Base-by-base conservation (phyloP, 2,113 vertebrate genomes). In the Coregonus clupeaformis region DNA sequence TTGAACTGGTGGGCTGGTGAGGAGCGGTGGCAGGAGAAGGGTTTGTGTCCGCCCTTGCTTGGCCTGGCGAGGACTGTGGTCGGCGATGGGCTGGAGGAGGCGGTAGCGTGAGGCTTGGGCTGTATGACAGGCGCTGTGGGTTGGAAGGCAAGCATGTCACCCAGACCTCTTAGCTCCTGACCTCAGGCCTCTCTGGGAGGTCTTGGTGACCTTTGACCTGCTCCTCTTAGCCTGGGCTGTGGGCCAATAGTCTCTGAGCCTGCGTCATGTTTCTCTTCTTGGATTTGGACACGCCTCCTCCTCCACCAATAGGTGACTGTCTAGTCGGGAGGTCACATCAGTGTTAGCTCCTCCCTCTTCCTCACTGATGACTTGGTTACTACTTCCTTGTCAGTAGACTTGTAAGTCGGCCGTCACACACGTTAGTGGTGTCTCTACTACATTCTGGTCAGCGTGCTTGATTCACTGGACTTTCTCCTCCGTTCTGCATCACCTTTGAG, bases 371-470 rank as follows among this genome's bases (percentile, higher is more conserved):
- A 16, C 14, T 1, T 52, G 49, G 57, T 68, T 7, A 18, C 30
- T 32, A 79, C 77, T 5, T 30, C 76, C 60, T 79, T 78, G 5
- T 63, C 2, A 64, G 25, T 3, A 42, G 32, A 0, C 29, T 27
- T 0, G 63, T 59, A n/a, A 4, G 24, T 3, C 0, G 45, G 30
- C 9, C 75, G 6, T 18, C 67, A 36, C 63, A 80, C 66, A n/a
- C 64, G 1, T 74, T 7, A 24, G 57, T 16, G 0, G 52, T 55
- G 18, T 14, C 6, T 60, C 18, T 60, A 1, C 52, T 20, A 9
- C 57, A 60, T 16, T 5, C 20, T 60, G 18, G 57, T 60, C n/a
- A n/a, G 3, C 1, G 57, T 22, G 57, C n/a, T n/a, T 69, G 62
- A 63, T 14, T 14, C 36, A 1, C 36, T 49, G 65, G 20, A 62